Evolutionary conservation across 1,140 invertebrate species (phyloP).

Genomic region (Leptestheria dahalacensis): DNA sequence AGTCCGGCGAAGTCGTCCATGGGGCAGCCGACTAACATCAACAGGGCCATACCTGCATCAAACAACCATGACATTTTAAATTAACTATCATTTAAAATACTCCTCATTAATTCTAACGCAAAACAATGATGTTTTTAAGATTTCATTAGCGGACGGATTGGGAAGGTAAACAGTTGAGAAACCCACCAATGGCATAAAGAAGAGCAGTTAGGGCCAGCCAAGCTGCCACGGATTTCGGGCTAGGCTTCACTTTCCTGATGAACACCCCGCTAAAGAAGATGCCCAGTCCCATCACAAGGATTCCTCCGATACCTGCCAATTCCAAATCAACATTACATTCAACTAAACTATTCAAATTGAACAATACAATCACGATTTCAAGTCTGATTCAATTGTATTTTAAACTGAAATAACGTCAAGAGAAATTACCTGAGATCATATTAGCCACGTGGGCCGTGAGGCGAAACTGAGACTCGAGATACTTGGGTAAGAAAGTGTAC

Average conservation of each 20-base stretch:
- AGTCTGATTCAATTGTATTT: background rate
- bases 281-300: slow-evolving; percentile 79
- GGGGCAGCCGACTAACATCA: slow-evolving; percentile 79
- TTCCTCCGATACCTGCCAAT: slow-evolving; percentile 77
- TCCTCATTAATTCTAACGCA: no score
- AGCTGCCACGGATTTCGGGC: slow-evolving; percentile 64
- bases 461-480: slow-evolving; percentile 79
- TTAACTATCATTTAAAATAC: no score
- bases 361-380: background rate
- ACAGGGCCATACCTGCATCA: slow-evolving; percentile 56
- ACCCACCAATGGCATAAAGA: slow-evolving; percentile 58
- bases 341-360: background rate
- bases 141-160: no score
- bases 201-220: slow-evolving; percentile 81
- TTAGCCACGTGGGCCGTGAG: slow-evolving; percentile 73
- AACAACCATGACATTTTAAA: background rate
- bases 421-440: slow-evolving; percentile 60
- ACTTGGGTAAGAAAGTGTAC: slow-evolving; percentile 87
- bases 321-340: slow-evolving; percentile 22
- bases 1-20: slow-evolving; percentile 65
- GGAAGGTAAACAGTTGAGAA: no score
- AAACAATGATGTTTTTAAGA: no score
- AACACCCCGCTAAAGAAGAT: slow-evolving; percentile 74
- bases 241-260: slow-evolving; percentile 65
- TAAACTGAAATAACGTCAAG: background rate